Percentiles rank a stretch among this genome's conserved stretches.
These are phyloP conservation scores for Heterocephalus glaber DNA, from an alignment of 2,113 vertebrate species.

Conservation along the genomic window DNA sequence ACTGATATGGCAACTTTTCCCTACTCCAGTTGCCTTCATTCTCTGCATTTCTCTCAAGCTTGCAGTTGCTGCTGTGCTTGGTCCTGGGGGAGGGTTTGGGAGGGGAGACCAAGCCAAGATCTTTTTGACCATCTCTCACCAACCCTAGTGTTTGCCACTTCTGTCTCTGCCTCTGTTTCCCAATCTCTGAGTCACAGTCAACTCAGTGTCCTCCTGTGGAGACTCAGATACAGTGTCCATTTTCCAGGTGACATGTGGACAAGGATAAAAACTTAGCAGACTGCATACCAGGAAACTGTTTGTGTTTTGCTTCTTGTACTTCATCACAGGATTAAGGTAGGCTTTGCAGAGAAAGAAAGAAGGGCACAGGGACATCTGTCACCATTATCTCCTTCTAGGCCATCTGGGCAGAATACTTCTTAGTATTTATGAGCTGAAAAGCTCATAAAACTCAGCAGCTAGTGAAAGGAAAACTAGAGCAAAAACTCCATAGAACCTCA, in stretches of 20 bases:
- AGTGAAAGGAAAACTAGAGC: neutral
- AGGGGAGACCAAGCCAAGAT: no score
- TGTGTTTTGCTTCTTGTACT: slow-evolving; percentile 63
- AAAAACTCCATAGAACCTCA: neutral
- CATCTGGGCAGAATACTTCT: neutral
- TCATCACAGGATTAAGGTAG: slow-evolving; percentile 66
- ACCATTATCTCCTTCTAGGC: neutral
- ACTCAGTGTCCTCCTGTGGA: neutral
- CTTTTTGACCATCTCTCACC: no score
- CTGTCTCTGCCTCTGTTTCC: no score
- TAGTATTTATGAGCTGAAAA: slow-evolving; percentile 33
- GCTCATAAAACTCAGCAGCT: neutral
- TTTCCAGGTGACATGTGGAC: slow-evolving; percentile 82
- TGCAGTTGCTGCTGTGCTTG: no score
- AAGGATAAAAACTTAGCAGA: slow-evolving; percentile 66
- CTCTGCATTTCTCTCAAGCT: no score
- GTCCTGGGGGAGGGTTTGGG: no score
- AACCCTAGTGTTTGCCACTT: no score
- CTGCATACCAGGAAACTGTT: slow-evolving; percentile 73
- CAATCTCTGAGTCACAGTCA: no score
- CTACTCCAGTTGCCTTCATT: no score
- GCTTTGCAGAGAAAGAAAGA: slow-evolving; percentile 42
- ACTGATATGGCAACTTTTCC: no score
- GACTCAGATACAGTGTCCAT: slow-evolving; percentile 69
- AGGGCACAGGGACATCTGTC: neutral